Conservation (phyloP, 2,888 invertebrate species). For the Sipunculus nudus region DNA sequence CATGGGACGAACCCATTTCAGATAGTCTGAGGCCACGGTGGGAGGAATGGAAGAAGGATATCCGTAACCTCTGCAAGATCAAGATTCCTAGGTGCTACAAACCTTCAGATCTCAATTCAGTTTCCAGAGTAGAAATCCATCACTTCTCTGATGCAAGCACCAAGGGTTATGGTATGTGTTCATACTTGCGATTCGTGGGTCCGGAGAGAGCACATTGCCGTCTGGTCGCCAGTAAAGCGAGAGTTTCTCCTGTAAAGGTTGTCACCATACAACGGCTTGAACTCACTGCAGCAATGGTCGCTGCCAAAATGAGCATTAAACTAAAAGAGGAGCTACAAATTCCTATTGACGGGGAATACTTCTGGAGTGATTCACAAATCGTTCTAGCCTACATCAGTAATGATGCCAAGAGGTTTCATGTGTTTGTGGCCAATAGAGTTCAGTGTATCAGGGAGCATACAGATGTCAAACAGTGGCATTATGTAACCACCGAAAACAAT, state of each 20-base stretch:
- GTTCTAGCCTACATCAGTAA: constrained; percentile 16
- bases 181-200: constrained; percentile 34
- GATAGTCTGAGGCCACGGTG: background rate
- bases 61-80: background rate
- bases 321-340: constrained; percentile 12
- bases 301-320: constrained; percentile 1
- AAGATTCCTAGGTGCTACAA: constrained; percentile 16
- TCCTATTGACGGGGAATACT: constrained; percentile 11
- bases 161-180: constrained; percentile 38
- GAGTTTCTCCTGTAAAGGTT: constrained; percentile 36
- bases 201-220: constrained; percentile 23
- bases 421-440: constrained; percentile 44
- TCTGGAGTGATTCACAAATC: constrained; percentile 10
- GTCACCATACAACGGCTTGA: constrained; percentile 38
- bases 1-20: constrained; percentile 37
- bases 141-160: constrained; percentile 41
- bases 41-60: background rate
- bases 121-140: constrained; percentile 28
- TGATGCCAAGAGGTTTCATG: constrained; percentile 38
- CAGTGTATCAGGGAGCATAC: constrained; percentile 32
- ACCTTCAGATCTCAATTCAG: constrained; percentile 31
- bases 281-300: constrained; percentile 32
- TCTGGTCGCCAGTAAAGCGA: constrained; percentile 36
- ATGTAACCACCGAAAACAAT: constrained; percentile 39
- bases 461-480: constrained; percentile 34